These are phyloP conservation scores for Drosophila kanapiae DNA, from an alignment of 1,140 invertebrate genomes.

Conservation along the genomic window DNA sequence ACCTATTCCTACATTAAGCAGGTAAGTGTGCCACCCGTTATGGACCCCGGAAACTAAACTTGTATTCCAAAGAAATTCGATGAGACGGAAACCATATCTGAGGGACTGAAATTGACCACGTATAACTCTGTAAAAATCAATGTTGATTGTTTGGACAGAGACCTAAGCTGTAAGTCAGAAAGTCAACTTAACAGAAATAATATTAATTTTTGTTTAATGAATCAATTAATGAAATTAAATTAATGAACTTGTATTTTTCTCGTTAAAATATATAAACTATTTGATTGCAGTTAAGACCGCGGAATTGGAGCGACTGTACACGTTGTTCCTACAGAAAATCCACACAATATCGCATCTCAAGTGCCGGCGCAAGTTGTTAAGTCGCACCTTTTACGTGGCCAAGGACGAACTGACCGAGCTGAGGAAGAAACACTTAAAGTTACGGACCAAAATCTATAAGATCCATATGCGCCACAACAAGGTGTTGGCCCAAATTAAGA, in stretches of 20 bases:
- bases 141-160: background rate
- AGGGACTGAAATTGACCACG: background rate
- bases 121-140: conserved; percentile 1
- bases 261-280: background rate
- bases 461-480: background rate
- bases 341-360: conserved; percentile 19
- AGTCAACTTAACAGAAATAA: background rate
- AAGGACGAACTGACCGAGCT: background rate
- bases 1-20: background rate
- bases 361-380: conserved; percentile 16
- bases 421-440: too few species aligned
- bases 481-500: background rate
- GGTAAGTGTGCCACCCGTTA: background rate
- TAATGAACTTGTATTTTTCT: too few species aligned
- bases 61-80: conserved; percentile 14
- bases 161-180: background rate
- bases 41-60: too few species aligned
- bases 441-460: background rate
- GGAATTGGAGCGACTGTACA: background rate
- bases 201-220: too few species aligned
- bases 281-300: background rate
- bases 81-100: background rate
- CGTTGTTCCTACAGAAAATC: background rate
- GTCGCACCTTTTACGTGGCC: conserved; percentile 3
- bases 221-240: too few species aligned